Percentiles rank a stretch among this genome's conserved stretches.
These are phyloP conservation scores for Pristis pectinata DNA, from an alignment of 2,797 vertebrate genomes.

Conservation along the genomic window DNA sequence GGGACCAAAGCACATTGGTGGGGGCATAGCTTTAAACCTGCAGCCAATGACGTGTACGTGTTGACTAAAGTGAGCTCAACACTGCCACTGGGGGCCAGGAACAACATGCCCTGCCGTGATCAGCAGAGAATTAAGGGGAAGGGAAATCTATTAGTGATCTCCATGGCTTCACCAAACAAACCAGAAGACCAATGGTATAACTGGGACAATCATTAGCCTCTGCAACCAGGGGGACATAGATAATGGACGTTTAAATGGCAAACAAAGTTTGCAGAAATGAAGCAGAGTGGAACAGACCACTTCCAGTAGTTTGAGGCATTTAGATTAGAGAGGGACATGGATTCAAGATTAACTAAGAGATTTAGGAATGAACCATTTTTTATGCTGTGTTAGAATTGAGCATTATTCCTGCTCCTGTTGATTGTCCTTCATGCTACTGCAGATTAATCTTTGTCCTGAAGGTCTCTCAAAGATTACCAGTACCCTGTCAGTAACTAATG, in stretches of 20 bases:
- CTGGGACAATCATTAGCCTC: background rate
- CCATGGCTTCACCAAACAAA: background rate
- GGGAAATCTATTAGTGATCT: background rate
- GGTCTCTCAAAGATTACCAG: background rate
- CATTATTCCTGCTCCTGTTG: background rate
- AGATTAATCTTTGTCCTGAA: background rate
- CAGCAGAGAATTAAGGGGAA: background rate
- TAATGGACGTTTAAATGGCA: background rate
- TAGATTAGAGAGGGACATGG: background rate
- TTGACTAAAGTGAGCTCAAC: background rate
- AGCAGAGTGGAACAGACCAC: background rate
- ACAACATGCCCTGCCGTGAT: background rate
- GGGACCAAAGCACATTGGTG: background rate
- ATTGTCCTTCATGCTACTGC: background rate
- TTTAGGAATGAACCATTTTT: background rate
- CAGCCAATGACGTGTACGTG: background rate
- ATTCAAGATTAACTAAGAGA: background rate
- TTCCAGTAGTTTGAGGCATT: background rate
- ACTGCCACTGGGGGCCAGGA: background rate
- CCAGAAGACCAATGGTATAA: background rate
- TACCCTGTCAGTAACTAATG: background rate
- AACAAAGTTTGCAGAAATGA: background rate
- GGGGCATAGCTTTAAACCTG: background rate
- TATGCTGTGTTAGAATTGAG: background rate
- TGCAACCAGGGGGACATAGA: background rate